phyloP scores from a whole-genome alignment of 2,888 invertebrate species.

The Amphipoea lucens region DNA sequence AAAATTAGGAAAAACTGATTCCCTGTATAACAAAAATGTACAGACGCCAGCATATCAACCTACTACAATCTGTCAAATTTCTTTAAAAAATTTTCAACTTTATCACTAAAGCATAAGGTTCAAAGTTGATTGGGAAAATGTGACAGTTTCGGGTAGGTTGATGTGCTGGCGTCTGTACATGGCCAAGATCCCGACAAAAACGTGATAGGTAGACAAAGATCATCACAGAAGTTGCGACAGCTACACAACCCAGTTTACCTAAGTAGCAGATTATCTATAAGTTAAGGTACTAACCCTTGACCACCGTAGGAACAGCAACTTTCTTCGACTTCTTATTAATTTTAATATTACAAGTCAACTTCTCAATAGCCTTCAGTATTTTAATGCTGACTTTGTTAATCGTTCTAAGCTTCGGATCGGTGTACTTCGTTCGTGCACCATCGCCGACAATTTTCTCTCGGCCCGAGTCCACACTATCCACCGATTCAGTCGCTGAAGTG shows the following conservation, averaged over 20 bases:
- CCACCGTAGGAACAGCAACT: slow-evolving; percentile 11
- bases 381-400: slow-evolving; percentile 89
- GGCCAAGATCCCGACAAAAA: background rate
- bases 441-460: slow-evolving; percentile 82
- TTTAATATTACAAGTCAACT: slow-evolving; percentile 85
- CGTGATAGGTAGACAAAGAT: background rate
- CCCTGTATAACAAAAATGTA: background rate
- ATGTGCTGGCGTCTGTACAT: no score
- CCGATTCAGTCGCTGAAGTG: slow-evolving; percentile 86
- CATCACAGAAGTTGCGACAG: no score
- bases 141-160: no score
- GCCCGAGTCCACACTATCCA: slow-evolving; percentile 85
- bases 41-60: no score
- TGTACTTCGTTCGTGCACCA: slow-evolving; percentile 82
- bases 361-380: slow-evolving; percentile 86
- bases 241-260: background rate
- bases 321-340: slow-evolving; percentile 79
- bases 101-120: no score
- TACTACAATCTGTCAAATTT: no score
- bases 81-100: no score
- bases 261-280: background rate
- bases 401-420: slow-evolving; percentile 87
- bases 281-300: slow-evolving; percentile 46
- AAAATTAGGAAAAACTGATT: background rate
- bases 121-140: no score